Conservation (phyloP, 1,140 invertebrate species). For the Scaptomyza graminum region DNA sequence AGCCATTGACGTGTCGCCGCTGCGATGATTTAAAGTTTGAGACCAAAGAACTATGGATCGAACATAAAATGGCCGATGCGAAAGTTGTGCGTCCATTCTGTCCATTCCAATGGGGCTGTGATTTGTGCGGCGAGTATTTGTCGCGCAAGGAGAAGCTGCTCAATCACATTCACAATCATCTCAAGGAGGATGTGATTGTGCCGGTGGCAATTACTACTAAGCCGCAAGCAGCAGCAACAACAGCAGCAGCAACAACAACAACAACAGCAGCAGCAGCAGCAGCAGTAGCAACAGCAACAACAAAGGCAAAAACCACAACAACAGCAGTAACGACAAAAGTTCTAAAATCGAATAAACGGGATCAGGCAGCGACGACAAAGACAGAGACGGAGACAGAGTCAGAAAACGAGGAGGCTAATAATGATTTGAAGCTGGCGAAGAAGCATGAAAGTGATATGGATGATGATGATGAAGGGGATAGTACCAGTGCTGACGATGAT, state of each 20-base stretch:
- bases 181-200: constrained; percentile 77
- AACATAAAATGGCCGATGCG: constrained; percentile 79
- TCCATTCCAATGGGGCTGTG: constrained; percentile 83
- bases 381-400: no score
- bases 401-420: neutral
- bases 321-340: neutral
- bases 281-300: neutral
- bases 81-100: constrained; percentile 74
- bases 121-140: constrained; percentile 79
- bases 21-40: constrained; percentile 69
- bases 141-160: constrained; percentile 83
- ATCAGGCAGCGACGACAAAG: neutral
- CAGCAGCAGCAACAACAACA: neutral
- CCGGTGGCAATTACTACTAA: constrained; percentile 57
- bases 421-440: constrained; percentile 9
- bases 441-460: constrained; percentile 49
- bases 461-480: constrained; percentile 25
- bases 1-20: constrained; percentile 61
- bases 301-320: neutral
- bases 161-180: constrained; percentile 80
- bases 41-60: constrained; percentile 77
- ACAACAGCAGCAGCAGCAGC: neutral
- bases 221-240: constrained; percentile 7
- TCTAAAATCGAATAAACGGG: neutral
- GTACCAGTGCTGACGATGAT: no score